Base-by-base conservation (phyloP, 2,113 vertebrate genomes). In the Lasiurus borealis region DNA sequence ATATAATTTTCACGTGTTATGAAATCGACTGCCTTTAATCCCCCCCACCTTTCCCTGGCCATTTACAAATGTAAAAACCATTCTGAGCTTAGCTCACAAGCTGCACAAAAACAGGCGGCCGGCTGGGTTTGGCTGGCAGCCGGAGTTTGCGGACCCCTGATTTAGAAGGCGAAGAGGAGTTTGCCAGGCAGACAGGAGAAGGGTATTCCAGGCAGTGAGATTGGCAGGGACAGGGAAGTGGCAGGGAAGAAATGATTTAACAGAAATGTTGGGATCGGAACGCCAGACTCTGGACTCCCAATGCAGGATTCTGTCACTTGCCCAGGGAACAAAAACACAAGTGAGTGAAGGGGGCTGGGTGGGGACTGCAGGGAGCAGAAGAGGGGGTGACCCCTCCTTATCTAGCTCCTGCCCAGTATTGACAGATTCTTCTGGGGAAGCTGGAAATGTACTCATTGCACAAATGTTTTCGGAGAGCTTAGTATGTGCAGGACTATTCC, bases 61-160 rank as follows among this genome's bases (percentile, higher is more conserved):
- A 77, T 50, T 87, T 50, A 85, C 88, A 92, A 71, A 88, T 64
- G 75, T 52, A 80, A 91, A 93, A 91, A 48, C 83, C 93, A 54
- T 93, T 91, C 57, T 89, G 40, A 40, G 40, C 40, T 40, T 83
- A 84, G 93, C 78, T 92, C 54, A 29, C 62, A 95, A 46, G 77
- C 64, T 75, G 36, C 19, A 69, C 2, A 21, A 40, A 93, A 71
- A 27, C 48, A 21, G 83, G 72, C 18, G 0, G n/a, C 3, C 4
- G 88, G 46, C 84, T 8, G 46, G 40, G 54, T 62, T 66, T 76
- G 59, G 48, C 85, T 87, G 71, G 48, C 2, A 11, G 54, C 71
- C 1, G 10, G 31, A 72, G 86, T 85, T 44, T 52, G 46, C 29
- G 0, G 48, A 83, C 91, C 75, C 62, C 75, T 73, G 29, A 83